Conservation (phyloP, 1,140 invertebrate species). For the Triops cancriformis region DNA sequence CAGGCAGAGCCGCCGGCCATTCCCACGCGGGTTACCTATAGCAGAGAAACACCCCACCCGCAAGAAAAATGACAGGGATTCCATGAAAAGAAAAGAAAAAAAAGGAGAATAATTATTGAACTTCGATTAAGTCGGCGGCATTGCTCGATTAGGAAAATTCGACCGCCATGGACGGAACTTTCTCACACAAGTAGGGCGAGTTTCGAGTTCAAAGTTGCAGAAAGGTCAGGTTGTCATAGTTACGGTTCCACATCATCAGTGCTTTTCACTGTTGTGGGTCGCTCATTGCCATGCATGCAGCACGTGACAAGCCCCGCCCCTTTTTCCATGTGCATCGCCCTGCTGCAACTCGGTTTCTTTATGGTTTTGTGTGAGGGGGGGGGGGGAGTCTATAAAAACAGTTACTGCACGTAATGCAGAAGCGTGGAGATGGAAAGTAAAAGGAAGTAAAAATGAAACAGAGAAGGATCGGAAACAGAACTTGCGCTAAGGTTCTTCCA, state of each 20-base stretch:
- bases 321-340: not conserved
- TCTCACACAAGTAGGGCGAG: not conserved
- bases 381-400: not conserved
- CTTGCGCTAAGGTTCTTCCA: no score
- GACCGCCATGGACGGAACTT: not conserved
- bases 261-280: not conserved
- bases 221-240: conserved; percentile 13
- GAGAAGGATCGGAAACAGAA: conserved; percentile 3
- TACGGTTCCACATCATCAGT: not conserved
- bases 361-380: not conserved
- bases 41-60: not conserved
- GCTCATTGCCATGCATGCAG: not conserved
- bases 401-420: not conserved
- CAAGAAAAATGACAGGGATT: not conserved
- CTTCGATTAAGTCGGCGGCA: no score
- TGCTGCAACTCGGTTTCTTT: not conserved
- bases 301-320: not conserved
- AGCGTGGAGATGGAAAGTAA: not conserved
- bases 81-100: not conserved
- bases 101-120: not conserved
- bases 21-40: conserved; percentile 1
- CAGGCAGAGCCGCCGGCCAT: not conserved
- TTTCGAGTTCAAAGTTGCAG: not conserved
- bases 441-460: not conserved
- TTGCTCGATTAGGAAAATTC: no score